Evolutionary conservation across 2,888 invertebrate genomes (phyloP).

Genomic region (Magallana nippona): DNA sequence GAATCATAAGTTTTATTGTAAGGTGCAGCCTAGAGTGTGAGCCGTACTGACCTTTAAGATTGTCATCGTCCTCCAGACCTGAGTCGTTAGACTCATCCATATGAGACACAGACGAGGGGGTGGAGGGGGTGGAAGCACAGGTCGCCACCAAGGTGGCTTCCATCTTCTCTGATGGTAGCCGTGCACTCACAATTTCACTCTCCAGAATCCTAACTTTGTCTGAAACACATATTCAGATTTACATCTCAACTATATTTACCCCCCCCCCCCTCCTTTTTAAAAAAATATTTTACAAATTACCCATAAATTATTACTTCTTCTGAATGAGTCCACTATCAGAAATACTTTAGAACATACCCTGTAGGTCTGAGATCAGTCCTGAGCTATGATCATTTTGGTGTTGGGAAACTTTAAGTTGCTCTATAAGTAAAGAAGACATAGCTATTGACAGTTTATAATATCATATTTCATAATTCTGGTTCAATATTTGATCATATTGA

Average conservation of each 20-base stretch:
- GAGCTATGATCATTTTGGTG: slow-evolving; percentile 76
- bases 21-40: neutral
- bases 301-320: too few species aligned
- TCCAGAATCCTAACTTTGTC: slow-evolving; percentile 64
- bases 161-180: slow-evolving; percentile 60
- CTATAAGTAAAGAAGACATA: slow-evolving; percentile 64
- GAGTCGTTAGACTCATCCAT: slow-evolving; percentile 37
- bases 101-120: neutral
- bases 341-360: slow-evolving; percentile 67
- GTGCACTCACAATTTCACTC: slow-evolving; percentile 57
- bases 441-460: neutral
- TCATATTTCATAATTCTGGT: slow-evolving; percentile 6
- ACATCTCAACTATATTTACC: too few species aligned
- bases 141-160: slow-evolving; percentile 58
- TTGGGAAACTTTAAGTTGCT: slow-evolving; percentile 76
- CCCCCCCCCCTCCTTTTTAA: too few species aligned
- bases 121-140: slow-evolving; percentile 4
- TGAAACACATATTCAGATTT: slow-evolving; percentile 45
- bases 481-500: neutral
- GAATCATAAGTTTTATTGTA: too few species aligned
- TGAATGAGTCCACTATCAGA: too few species aligned
- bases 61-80: slow-evolving; percentile 57
- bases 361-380: slow-evolving; percentile 73
- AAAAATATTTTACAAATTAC: too few species aligned
- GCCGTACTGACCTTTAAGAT: slow-evolving; percentile 61